A percentile compares a stretch with the other conserved stretches of the same genome.
phyloP scores from a whole-genome alignment of 2,797 vertebrate species.

The Enteromius paludinosus region DNA sequence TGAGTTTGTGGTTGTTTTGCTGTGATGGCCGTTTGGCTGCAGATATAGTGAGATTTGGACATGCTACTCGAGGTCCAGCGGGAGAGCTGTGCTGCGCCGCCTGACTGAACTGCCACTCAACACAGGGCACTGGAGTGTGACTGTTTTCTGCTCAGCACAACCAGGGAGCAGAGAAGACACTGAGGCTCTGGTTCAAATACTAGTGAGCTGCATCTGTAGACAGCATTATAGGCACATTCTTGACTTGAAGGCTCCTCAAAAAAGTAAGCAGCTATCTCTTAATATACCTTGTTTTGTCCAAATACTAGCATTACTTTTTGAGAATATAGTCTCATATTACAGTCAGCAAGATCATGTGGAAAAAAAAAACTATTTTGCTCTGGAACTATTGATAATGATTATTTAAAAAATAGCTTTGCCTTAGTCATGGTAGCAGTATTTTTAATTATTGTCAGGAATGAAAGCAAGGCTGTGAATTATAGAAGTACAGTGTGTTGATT shows the following conservation, averaged over 20 bases:
- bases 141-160: conserved; percentile 21
- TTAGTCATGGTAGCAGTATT: neutral
- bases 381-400: neutral
- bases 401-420: neutral
- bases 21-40: conserved; percentile 20
- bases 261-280: neutral
- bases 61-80: neutral
- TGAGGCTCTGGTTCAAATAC: neutral
- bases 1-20: conserved; percentile 1
- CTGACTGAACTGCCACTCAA: conserved; percentile 45
- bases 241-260: neutral
- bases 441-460: neutral
- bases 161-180: conserved; percentile 26
- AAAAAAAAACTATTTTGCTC: neutral
- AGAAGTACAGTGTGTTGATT: neutral
- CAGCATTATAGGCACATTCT: neutral
- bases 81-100: neutral
- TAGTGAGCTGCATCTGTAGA: neutral
- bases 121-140: conserved; percentile 18
- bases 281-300: neutral
- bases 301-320: neutral
- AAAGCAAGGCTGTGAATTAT: neutral
- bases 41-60: conserved; percentile 26
- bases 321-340: neutral
- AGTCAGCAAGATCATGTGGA: neutral